Conservation (phyloP, 2,113 vertebrate genomes). For the Columba janthina region DNA sequence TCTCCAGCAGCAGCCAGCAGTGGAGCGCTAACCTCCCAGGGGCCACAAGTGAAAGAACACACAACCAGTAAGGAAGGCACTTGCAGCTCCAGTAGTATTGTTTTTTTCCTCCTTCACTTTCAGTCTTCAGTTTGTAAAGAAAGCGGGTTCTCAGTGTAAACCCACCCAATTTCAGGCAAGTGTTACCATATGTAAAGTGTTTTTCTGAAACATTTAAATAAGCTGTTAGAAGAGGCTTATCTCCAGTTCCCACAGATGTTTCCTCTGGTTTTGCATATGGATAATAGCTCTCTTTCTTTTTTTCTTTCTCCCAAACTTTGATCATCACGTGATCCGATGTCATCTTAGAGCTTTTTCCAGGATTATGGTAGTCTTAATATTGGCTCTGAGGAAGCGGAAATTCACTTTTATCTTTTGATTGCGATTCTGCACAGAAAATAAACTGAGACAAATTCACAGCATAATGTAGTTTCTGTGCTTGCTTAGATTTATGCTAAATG, state of each 20-base stretch:
- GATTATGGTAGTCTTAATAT: background rate
- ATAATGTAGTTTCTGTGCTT: background rate
- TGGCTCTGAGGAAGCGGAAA: background rate
- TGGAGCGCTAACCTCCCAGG: background rate
- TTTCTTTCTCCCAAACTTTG: background rate
- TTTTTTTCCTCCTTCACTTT: background rate
- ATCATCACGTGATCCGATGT: background rate
- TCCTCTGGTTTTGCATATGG: background rate
- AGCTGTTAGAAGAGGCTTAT: conserved; percentile 1
- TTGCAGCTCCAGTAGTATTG: background rate
- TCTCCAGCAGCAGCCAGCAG: background rate
- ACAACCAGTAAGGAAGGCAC: background rate
- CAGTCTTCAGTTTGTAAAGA: background rate
- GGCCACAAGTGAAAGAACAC: background rate
- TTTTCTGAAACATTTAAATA: conserved; percentile 15
- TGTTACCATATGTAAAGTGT: background rate
- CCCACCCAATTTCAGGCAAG: background rate
- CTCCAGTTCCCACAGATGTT: conserved; percentile 30
- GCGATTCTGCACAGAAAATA: background rate
- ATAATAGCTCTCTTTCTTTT: background rate
- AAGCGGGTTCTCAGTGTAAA: background rate
- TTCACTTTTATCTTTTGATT: background rate
- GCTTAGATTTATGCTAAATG: conserved; percentile 26
- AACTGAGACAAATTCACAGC: background rate
- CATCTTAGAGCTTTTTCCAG: background rate